Percentiles rank a stretch among this genome's conserved stretches.
These are phyloP conservation scores for Trachops cirrhosus DNA, from an alignment of 2,797 vertebrate genomes.

Conservation along the genomic window DNA sequence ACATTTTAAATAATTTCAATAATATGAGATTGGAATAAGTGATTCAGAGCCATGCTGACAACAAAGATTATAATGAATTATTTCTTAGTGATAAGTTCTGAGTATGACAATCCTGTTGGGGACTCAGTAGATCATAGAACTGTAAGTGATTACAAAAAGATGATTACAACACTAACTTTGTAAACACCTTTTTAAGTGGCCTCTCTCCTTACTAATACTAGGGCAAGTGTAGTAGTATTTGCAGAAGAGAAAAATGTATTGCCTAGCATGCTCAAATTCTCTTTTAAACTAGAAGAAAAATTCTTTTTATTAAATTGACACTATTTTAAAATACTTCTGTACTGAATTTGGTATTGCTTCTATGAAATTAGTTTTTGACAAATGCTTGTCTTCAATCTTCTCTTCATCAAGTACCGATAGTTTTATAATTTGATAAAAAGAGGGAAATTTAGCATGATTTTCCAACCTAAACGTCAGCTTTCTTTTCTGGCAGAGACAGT, in stretches of 20 bases:
- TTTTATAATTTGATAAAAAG: conserved; percentile 24
- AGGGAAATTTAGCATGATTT: not conserved
- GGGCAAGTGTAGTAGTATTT: not conserved
- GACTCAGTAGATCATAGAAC: not conserved
- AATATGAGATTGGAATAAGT: not conserved
- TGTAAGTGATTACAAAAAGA: not conserved
- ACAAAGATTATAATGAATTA: not conserved
- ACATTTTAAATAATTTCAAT: not conserved
- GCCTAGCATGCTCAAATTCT: not conserved
- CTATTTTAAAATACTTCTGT: not conserved
- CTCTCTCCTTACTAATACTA: not conserved
- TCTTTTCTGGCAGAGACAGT: not conserved
- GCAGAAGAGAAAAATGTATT: not conserved
- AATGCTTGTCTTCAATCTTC: not conserved
- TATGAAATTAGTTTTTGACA: conserved; percentile 12
- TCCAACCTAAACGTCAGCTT: not conserved
- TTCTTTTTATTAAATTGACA: not conserved
- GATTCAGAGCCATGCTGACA: not conserved
- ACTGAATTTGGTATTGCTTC: not conserved
- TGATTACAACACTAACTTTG: not conserved
- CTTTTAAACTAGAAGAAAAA: conserved; percentile 32
- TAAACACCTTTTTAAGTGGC: not conserved
- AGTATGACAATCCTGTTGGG: not conserved
- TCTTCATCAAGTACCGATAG: not conserved
- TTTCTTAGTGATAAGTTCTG: not conserved